A percentile compares a stretch with the other conserved stretches of the same genome.
Conservation (phyloP, 2,888 invertebrate species). For the Epinotia bilunana region DNA sequence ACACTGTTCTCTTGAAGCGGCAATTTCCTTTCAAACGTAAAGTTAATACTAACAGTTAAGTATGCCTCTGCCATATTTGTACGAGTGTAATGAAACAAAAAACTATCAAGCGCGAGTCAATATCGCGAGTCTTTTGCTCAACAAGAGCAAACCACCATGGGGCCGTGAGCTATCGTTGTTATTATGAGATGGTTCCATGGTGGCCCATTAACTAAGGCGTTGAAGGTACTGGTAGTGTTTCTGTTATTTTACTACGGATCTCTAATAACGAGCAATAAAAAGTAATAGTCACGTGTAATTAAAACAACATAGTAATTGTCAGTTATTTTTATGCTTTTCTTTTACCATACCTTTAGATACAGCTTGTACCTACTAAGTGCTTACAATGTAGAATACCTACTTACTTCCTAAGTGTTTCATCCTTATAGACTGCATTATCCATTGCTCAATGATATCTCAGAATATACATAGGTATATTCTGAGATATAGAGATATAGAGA, state of each 20-base stretch:
- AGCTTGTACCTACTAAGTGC: no score
- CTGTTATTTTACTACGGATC: neutral
- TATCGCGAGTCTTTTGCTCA: no score
- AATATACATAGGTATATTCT: no score
- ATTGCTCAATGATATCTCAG: no score
- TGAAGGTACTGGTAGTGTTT: neutral
- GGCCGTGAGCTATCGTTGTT: no score
- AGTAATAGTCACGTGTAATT: neutral
- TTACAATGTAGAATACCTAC: no score
- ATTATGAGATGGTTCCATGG: no score
- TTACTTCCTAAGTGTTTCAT: neutral
- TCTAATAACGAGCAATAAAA: slow-evolving; percentile 12
- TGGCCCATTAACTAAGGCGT: no score
- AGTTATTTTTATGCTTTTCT: slow-evolving; percentile 34
- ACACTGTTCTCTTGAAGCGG: neutral
- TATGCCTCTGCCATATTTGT: slow-evolving; percentile 9
- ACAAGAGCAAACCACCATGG: no score
- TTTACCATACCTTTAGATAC: neutral
- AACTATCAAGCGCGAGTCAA: neutral
- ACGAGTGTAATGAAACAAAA: slow-evolving; percentile 6
- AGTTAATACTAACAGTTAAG: slow-evolving; percentile 2
- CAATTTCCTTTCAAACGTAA: slow-evolving; percentile 1
- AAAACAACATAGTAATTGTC: slow-evolving; percentile 6
- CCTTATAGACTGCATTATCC: neutral
- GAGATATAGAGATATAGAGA: no score